A percentile compares a stretch with the other conserved stretches of the same genome.
Conservation (phyloP, 1,140 invertebrate genomes). For the Meteorus sp. region DNA sequence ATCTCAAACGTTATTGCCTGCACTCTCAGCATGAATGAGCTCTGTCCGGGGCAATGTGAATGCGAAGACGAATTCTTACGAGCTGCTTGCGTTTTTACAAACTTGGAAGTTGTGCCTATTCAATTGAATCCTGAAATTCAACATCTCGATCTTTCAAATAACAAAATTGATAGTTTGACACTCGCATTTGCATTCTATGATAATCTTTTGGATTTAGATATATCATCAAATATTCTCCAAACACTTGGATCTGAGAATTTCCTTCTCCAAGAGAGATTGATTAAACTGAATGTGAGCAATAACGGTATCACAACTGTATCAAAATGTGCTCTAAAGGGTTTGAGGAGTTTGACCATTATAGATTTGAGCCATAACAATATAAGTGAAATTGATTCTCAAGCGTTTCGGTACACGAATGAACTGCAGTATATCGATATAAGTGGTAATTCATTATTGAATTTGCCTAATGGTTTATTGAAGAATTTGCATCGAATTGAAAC, state of each 20-base stretch:
- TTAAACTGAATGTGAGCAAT: constrained; percentile 73
- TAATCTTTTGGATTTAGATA: constrained; percentile 74
- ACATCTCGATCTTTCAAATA: constrained; percentile 75
- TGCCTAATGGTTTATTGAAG: constrained; percentile 71
- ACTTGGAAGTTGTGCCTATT: constrained; percentile 81
- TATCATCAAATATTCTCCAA: constrained; percentile 79
- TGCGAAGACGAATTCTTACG: constrained; percentile 79
- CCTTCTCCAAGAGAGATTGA: constrained; percentile 70
- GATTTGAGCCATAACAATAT: constrained; percentile 80
- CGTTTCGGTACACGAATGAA: constrained; percentile 72
- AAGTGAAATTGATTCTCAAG: constrained; percentile 67
- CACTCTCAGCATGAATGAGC: constrained; percentile 55
- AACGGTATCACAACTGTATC: constrained; percentile 72
- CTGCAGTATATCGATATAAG: constrained; percentile 75
- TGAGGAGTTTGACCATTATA: constrained; percentile 68
- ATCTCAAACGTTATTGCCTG: constrained; percentile 46
- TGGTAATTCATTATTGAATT: constrained; percentile 72
- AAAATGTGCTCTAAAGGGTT: constrained; percentile 75
- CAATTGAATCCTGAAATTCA: constrained; percentile 83
- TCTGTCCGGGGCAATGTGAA: constrained; percentile 78
- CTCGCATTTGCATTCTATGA: constrained; percentile 78
- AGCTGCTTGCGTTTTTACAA: constrained; percentile 73
- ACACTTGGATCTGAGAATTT: constrained; percentile 80
- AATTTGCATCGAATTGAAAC: constrained; percentile 69
- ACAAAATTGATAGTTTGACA: constrained; percentile 71